Percentiles rank a stretch among this genome's conserved stretches.
phyloP scores from a whole-genome alignment of 2,888 invertebrate genomes.

The Pristionchus arcanus region DNA sequence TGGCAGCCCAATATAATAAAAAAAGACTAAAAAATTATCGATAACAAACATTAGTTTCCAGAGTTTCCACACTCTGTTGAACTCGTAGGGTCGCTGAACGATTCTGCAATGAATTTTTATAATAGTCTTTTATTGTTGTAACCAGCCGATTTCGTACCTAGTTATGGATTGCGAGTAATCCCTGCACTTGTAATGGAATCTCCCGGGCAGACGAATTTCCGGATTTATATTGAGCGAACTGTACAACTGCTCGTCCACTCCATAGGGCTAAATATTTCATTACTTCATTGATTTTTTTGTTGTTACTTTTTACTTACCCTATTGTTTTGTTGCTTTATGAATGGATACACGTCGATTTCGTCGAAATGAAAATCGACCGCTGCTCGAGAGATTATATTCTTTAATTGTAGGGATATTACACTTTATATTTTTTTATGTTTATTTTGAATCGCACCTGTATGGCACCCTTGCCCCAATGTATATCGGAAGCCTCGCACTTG shows the following conservation, averaged over 20 bases:
- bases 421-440: not conserved
- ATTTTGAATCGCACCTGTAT: not conserved
- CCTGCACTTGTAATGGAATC: not conserved
- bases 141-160: not conserved
- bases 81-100: not conserved
- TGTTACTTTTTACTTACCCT: not conserved
- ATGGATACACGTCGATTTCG: not conserved
- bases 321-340: not conserved
- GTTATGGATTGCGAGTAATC: not conserved
- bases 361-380: not conserved
- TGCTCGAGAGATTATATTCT: not conserved
- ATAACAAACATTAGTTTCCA: too few species aligned
- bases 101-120: not conserved
- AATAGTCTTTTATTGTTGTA: too few species aligned
- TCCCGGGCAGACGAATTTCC: not conserved
- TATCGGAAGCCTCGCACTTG: not conserved
- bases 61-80: too few species aligned
- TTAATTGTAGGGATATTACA: too few species aligned
- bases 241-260: slow-evolving; percentile 39
- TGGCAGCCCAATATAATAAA: too few species aligned
- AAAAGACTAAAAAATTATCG: too few species aligned
- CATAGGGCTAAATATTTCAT: not conserved
- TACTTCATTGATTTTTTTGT: not conserved
- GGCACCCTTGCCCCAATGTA: slow-evolving; percentile 7
- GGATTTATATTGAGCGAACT: not conserved